Base-by-base conservation (phyloP, 1,140 invertebrate genomes). In the Drosophila tristis region DNA sequence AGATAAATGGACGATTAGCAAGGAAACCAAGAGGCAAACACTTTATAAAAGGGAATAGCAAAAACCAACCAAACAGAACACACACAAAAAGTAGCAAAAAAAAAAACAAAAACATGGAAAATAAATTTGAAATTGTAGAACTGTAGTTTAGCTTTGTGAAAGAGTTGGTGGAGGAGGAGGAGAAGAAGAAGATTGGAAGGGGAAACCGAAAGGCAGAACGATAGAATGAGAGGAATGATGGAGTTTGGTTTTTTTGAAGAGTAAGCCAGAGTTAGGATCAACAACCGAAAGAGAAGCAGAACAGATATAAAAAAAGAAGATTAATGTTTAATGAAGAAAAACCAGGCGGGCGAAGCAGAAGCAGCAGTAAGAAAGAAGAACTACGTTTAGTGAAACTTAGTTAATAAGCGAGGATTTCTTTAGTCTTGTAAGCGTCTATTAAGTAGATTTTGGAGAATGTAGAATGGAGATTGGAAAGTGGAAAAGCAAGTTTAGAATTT, bases 11-110 rank as follows among this genome's bases (percentile, higher is more conserved):
- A 45, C 44, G 58, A 62, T 43, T 48, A 67, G 71, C 44, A 75
- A 67, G 62, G 35, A 84, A 74, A 76, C 72, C 73, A 72, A 74
- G 78, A 81, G 78, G 80, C 80, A 77, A 65, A 78, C 65, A 85
- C 75, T 84, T 80, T 84, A 74, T 80, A 74, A 86, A 81, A 74
- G 70, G 76, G 51, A 74, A 65, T 63, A 74, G 72, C 50, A 23
- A 55, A 29, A 54, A 57, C 53, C 53, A 73, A 53, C 31, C 58
- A 49, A 49, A 73, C 42, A 64, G 26, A 73, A 74, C 26, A 74
- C 72, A 74, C 71, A 56, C 11, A 58, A 61, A 45, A 62, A 51
- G 64, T 55, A 75, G 64, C 49, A 55, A 70, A 64, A 20, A 16
- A 16, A 16, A 20, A 44, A 59, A 55, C 45, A 64, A 47, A 47